Base-by-base conservation (phyloP, 2,888 invertebrate species). In the Linnaemya vulpina region DNA sequence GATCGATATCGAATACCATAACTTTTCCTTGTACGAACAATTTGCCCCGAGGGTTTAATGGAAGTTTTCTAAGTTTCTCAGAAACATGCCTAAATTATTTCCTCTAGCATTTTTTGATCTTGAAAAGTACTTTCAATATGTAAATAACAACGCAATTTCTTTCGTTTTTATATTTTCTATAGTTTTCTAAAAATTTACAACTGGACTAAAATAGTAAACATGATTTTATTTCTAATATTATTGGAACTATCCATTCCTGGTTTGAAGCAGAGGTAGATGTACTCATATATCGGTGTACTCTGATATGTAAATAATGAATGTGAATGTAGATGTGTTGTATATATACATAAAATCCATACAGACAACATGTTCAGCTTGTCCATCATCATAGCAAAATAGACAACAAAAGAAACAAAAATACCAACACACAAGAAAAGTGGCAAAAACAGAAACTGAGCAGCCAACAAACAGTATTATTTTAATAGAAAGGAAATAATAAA, bases 301-400 rank as follows among this genome's bases (percentile, higher is more conserved):
- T 22, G 4, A 30, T 9, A 63, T 43, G 43, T 53, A 51, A 17
- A 51, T 9, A 35, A 25, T 25, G 38, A 13, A 74, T 71, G 67
- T 30, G 43, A 71, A 77, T 58, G 67, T 38, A 49, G n/a, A 73
- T 70, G 67, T 30, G 43, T 67, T 74, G 43, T 62, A n/a, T n/a
- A n/a, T n/a, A n/a, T n/a, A n/a, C n/a, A 73, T 71, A 84, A 77
- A 51, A 30, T 73, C 9, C 30, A 71, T 71, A 40, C 68, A 73
- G 63, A 46, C 58, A 75, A 71, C 80, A 84, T 84, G 55, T 79
- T 71, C 17, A 35, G 55, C 68, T 58, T 80, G 77, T 63, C 77
- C 74, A 68, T 74, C 80, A 73, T 71, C 49, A 60, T 13, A 55
- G 43, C 53, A 51, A 71, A 43, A 43, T 9, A 70, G 46, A 43